These are phyloP conservation scores for Cryptotermes secundus DNA, from an alignment of 1,140 invertebrate genomes.

Conservation along the genomic window DNA sequence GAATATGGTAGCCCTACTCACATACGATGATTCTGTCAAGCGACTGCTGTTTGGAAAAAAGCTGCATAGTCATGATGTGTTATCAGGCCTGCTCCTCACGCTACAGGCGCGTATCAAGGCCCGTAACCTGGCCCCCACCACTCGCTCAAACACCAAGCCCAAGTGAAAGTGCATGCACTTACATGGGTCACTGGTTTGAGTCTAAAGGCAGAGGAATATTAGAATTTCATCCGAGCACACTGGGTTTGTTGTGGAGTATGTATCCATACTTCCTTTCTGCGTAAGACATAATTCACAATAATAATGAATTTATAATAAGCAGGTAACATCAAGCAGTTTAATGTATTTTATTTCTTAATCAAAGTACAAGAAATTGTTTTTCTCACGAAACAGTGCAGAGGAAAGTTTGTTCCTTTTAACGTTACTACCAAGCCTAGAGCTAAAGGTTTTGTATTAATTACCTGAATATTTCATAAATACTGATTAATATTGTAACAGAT, in stretches of 20 bases:
- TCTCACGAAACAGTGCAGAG: not conserved
- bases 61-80: slow-evolving; percentile 84
- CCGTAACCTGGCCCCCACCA: slow-evolving; percentile 42
- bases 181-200: not conserved
- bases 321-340: not conserved
- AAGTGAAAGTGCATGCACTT: slow-evolving; percentile 15
- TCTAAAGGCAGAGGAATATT: not conserved
- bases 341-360: no score
- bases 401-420: no score
- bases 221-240: not conserved
- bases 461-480: no score
- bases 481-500: no score
- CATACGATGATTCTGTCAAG: slow-evolving; percentile 88
- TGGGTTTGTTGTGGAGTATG: no score
- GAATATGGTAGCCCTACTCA: slow-evolving; percentile 89
- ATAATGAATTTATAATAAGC: no score
- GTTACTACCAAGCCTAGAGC: no score
- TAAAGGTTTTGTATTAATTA: no score
- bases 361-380: not conserved
- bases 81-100: slow-evolving; percentile 75
- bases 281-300: no score
- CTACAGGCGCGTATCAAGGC: slow-evolving; percentile 77
- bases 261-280: no score
- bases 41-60: slow-evolving; percentile 85
- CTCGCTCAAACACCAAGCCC: slow-evolving; percentile 10